Conservation (phyloP, 2,113 vertebrate species). For the Seriola dumerili region DNA sequence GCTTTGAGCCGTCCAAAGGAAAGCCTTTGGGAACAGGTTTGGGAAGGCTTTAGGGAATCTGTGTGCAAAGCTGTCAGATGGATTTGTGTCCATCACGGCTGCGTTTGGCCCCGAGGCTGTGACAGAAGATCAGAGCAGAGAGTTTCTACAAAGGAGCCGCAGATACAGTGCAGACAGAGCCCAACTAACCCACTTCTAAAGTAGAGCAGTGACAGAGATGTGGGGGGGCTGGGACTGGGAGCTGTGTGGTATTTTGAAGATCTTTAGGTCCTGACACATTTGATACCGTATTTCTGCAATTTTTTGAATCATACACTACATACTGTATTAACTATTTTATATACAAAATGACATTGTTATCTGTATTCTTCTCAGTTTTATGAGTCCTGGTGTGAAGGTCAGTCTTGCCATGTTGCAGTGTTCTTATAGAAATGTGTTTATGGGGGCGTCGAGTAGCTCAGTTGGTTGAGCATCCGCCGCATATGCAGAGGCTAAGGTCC, state of each 20-base stretch:
- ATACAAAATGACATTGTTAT: not conserved
- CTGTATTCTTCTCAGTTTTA: not conserved
- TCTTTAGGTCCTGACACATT: slow-evolving; percentile 30
- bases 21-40: slow-evolving; percentile 65
- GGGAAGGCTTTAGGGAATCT: slow-evolving; percentile 52
- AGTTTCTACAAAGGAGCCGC: slow-evolving; percentile 72
- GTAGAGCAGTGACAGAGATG: slow-evolving; percentile 58
- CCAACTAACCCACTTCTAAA: slow-evolving; percentile 75
- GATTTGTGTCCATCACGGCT: slow-evolving; percentile 77
- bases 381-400: not conserved
- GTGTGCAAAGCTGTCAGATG: slow-evolving; percentile 75
- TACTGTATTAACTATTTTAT: not conserved
- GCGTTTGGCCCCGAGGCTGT: slow-evolving; percentile 61
- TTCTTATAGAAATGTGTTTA: not conserved
- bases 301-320: not conserved
- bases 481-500: too few relatives aligned
- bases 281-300: not conserved
- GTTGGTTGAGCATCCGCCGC: too few relatives aligned
- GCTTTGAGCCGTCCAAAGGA: slow-evolving; percentile 66
- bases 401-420: not conserved
- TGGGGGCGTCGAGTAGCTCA: too few relatives aligned
- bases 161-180: slow-evolving; percentile 61
- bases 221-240: not conserved
- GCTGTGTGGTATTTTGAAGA: slow-evolving; percentile 41
- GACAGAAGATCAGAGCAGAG: slow-evolving; percentile 73